Percentiles rank a stretch among this genome's conserved stretches.
These are phyloP conservation scores for western clawed frog (Xenopus tropicalis) DNA, from an alignment of 2,113 vertebrate species.

Conservation along the genomic window DNA sequence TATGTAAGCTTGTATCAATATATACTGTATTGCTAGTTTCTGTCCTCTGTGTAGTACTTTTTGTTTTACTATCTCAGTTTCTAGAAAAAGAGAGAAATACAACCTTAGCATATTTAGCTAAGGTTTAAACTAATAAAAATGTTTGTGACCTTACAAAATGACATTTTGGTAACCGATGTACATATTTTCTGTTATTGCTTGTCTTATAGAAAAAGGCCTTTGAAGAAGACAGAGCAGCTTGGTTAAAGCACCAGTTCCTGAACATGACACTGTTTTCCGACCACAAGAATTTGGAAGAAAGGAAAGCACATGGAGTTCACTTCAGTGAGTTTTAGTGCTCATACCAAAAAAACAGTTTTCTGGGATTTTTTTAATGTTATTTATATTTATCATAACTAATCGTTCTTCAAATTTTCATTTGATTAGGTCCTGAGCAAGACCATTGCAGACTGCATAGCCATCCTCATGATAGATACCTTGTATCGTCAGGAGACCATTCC, in stretches of 20 bases:
- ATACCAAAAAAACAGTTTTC: neutral
- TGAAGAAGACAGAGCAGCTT: slow-evolving; percentile 84
- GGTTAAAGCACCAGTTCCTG: slow-evolving; percentile 95
- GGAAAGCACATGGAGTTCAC: slow-evolving; percentile 77
- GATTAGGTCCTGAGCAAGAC: slow-evolving; percentile 63
- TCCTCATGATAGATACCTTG: slow-evolving; percentile 49
- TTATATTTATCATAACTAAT: no score
- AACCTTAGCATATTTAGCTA: no score
- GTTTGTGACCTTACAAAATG: no score
- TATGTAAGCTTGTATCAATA: no score
- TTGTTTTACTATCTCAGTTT: no score
- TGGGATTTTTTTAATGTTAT: neutral
- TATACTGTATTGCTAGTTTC: no score
- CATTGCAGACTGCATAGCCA: slow-evolving; percentile 40
- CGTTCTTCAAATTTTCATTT: neutral
- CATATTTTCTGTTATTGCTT: no score
- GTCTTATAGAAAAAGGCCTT: slow-evolving; percentile 81
- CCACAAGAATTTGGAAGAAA: slow-evolving; percentile 72
- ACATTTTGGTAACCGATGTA: no score
- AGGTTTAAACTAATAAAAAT: no score
- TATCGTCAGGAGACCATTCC: slow-evolving; percentile 25
- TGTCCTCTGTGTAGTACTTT: no score
- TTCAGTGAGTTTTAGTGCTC: slow-evolving; percentile 65
- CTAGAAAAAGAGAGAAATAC: no score
- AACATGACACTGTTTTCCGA: slow-evolving; percentile 85